Evolutionary conservation across 2,797 vertebrate genomes (phyloP).

Genomic region (Gastrophryne carolinensis): DNA sequence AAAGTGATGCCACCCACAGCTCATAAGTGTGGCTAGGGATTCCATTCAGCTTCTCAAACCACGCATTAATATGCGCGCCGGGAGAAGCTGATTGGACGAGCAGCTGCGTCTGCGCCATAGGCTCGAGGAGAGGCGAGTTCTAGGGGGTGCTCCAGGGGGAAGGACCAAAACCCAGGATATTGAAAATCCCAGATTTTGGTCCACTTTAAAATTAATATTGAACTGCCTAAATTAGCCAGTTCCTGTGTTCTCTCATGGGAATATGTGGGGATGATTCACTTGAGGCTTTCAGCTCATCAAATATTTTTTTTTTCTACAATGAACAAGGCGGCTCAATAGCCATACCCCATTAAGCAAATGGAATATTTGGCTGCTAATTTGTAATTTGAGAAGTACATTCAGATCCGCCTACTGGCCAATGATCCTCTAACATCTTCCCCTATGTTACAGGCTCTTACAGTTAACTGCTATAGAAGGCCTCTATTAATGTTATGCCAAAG

Average conservation of each 20-base stretch:
- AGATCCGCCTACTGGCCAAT: slow-evolving; percentile 40
- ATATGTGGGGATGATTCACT: slow-evolving; percentile 33
- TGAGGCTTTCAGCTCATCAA: slow-evolving; percentile 12
- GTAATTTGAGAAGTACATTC: slow-evolving; percentile 37
- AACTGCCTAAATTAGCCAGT: not conserved
- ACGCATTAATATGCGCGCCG: too few relatives aligned
- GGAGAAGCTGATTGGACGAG: too few relatives aligned
- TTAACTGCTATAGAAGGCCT: not conserved
- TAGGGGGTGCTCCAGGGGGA: too few relatives aligned
- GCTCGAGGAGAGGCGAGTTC: too few relatives aligned
- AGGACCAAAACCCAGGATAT: too few relatives aligned
- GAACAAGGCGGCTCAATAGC: slow-evolving; percentile 29
- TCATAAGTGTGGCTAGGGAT: too few relatives aligned
- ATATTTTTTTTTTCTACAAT: slow-evolving; percentile 19
- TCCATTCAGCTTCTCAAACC: too few relatives aligned
- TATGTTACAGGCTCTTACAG: slow-evolving; percentile 23
- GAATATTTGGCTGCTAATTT: slow-evolving; percentile 46
- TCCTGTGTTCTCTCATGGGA: not conserved
- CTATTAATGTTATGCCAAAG: too few relatives aligned
- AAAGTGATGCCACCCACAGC: too few relatives aligned
- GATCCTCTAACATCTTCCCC: slow-evolving; percentile 31
- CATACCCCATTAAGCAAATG: slow-evolving; percentile 49
- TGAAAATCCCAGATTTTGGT: too few relatives aligned
- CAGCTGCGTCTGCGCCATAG: too few relatives aligned
- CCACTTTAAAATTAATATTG: too few relatives aligned